phyloP scores from a whole-genome alignment of 1,140 invertebrate genomes.

The Uloborus diversus region DNA sequence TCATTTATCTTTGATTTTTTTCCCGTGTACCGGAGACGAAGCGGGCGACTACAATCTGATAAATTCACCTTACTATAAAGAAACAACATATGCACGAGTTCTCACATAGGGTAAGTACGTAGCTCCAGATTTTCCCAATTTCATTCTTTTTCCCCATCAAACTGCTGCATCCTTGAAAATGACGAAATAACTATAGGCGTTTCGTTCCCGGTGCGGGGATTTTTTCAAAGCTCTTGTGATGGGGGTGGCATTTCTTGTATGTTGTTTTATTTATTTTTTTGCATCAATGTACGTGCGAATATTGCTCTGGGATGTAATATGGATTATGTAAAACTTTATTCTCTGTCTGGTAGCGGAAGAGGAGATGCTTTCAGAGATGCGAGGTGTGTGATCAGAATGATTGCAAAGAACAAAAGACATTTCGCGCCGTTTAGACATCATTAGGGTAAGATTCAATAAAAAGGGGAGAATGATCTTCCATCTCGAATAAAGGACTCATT shows the following conservation, averaged over 20 bases:
- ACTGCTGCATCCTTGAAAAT: not conserved
- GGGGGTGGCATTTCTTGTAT: not conserved
- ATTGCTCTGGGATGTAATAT: not conserved
- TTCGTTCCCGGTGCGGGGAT: not conserved
- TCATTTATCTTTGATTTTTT: not conserved
- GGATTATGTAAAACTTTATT: not conserved
- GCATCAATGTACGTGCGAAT: not conserved
- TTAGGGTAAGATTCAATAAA: no score
- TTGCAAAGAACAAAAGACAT: no score
- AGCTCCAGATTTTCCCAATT: not conserved
- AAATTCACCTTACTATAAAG: not conserved
- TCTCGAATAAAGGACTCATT: no score
- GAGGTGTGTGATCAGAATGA: no score
- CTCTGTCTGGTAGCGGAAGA: not conserved
- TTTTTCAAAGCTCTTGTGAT: not conserved
- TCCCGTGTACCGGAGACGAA: not conserved
- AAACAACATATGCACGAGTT: not conserved
- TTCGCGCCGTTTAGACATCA: no score
- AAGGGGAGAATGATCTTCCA: no score
- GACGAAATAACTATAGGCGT: not conserved
- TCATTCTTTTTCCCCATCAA: not conserved
- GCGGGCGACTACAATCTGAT: not conserved
- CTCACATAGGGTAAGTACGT: conserved; percentile 3
- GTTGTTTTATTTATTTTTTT: not conserved
- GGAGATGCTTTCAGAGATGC: no score